Base-by-base conservation (phyloP, 2,888 invertebrate genomes). In the Andrena trimmerana region DNA sequence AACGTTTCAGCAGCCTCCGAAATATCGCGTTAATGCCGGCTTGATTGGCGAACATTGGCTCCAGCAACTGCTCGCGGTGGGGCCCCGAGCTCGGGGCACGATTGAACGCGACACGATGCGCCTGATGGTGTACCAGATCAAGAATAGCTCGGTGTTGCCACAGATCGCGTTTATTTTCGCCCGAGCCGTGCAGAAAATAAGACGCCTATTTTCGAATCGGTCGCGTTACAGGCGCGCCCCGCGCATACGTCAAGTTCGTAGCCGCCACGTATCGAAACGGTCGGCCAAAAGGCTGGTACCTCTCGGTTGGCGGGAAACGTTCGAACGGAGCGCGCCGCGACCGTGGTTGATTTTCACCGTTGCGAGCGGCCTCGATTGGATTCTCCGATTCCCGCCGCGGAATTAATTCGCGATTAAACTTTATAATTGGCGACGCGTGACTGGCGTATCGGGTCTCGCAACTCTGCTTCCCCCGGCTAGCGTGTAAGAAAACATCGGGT, bases 151-250 rank as follows among this genome's bases (percentile, higher is more conserved):
- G 29, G 8, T 75, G 73, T 88, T 87, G 86, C 88, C 86, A 86
- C 89, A 84, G 88, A 90, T 86, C 63, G 86, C 78, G 90, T 90
- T 91, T 92, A 92, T 91, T 91, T 92, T 90, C 87, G 88, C 88
- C 73, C 69, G 84, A 72, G 79, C 69, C 81, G 83, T 70, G 87
- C 87, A 85, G 87, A 89, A 91, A 91, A 91, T 91, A 90, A 88
- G 86, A 84, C 71, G 71, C 84, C 85, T 92, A 92, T 91, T 91
- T 91, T 87, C 76, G 88, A 83, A 84, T 76, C 74, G 86, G 79
- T 80, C 86, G 85, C 80, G 85, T 85, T 87, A 74, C 84, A 69
- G 81, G 79, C 80, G 75, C 57, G 57, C 69, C 71, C 66, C 62
- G 73, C 67, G 75, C 74, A 82, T 73, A 84, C 88, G 86, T 87